Evolutionary conservation across 1,140 invertebrate species (phyloP).

Genomic region (Geopemphigus sp.): DNA sequence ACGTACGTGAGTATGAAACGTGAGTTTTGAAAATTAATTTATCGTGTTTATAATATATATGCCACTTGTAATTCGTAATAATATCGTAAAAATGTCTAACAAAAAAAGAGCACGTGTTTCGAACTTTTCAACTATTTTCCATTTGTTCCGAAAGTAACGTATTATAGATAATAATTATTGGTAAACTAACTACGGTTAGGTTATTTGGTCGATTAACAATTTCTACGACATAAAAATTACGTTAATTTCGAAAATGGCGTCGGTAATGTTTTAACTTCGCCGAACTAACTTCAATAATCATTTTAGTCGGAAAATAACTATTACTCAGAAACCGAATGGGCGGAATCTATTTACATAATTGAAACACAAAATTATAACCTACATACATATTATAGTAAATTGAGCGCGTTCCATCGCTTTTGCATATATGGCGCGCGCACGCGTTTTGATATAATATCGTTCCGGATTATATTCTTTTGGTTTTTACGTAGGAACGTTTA

Average conservation of each 20-base stretch:
- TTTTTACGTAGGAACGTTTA: neutral
- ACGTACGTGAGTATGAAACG: too few relatives aligned
- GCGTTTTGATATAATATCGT: neutral
- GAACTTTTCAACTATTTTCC: too few relatives aligned
- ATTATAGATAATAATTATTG: too few relatives aligned
- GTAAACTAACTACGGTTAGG: too few relatives aligned
- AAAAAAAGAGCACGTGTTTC: too few relatives aligned
- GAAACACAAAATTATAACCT: neutral
- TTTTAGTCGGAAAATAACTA: neutral
- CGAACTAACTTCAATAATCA: neutral
- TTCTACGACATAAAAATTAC: neutral
- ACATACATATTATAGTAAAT: neutral
- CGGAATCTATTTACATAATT: constrained; percentile 17
- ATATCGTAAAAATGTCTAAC: too few relatives aligned
- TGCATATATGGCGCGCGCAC: neutral
- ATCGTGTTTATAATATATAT: too few relatives aligned
- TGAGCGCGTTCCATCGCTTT: neutral
- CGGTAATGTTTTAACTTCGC: neutral
- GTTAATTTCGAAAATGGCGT: neutral
- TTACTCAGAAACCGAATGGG: neutral
- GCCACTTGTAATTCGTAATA: too few relatives aligned
- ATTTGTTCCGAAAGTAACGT: too few relatives aligned
- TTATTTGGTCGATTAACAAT: too few relatives aligned
- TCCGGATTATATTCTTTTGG: neutral
- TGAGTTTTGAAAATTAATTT: too few relatives aligned